phyloP scores from a whole-genome alignment of 2,888 invertebrate genomes.

The Anticlea derivata region DNA sequence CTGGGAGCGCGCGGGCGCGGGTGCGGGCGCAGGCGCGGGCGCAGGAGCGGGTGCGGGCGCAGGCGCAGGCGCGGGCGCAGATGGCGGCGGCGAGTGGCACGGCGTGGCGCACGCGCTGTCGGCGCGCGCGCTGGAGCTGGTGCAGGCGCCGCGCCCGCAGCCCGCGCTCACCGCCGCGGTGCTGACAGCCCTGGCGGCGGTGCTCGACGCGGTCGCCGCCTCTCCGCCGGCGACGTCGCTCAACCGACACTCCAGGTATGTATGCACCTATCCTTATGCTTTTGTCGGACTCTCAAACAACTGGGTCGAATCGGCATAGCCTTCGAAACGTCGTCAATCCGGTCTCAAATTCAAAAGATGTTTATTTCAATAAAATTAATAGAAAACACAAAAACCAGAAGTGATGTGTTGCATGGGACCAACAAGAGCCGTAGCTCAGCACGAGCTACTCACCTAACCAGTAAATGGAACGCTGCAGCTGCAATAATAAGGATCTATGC shows the following conservation, averaged over 20 bases:
- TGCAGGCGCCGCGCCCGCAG: slow-evolving; percentile 82
- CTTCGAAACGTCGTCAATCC: too few species aligned
- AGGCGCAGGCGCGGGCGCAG: slow-evolving; percentile 82
- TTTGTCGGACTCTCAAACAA: too few species aligned
- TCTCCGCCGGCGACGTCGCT: slow-evolving; percentile 39
- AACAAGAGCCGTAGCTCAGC: too few species aligned
- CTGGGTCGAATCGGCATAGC: too few species aligned
- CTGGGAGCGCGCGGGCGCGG: slow-evolving; percentile 79
- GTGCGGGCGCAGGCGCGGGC: slow-evolving; percentile 68
- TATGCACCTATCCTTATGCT: too few species aligned
- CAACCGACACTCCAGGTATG: slow-evolving; percentile 52
- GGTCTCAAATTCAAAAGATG: too few species aligned
- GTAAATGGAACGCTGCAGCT: too few species aligned
- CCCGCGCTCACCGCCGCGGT: slow-evolving; percentile 73
- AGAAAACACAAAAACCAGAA: too few species aligned
- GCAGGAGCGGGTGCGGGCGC: slow-evolving; percentile 67
- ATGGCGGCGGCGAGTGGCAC: slow-evolving; percentile 57
- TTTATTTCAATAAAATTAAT: too few species aligned
- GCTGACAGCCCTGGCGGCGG: slow-evolving; percentile 64
- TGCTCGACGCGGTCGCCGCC: slow-evolving; percentile 59
- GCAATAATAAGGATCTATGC: too few species aligned
- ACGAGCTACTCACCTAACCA: too few species aligned
- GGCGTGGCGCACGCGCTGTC: slow-evolving; percentile 82
- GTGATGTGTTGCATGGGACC: too few species aligned
- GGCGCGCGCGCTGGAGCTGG: slow-evolving; percentile 75